Conservation (phyloP, 2,797 vertebrate genomes). For the Bryconaethiops microstoma region DNA sequence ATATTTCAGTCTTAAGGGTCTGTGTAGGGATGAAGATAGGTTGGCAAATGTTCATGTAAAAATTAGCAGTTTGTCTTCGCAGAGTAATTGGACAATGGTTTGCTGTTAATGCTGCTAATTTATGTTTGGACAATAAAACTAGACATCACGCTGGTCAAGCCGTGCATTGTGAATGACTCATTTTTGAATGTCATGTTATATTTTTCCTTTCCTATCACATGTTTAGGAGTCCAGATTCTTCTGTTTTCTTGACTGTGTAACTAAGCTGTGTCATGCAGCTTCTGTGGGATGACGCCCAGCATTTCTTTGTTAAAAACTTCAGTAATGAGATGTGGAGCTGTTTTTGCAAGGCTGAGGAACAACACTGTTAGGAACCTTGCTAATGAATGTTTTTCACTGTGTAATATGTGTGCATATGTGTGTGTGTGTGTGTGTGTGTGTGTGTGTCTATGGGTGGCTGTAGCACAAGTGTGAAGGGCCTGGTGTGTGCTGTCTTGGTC, state of each 20-base stretch:
- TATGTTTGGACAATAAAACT: neutral
- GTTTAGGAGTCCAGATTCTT: slow-evolving; percentile 6
- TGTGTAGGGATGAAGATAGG: no score
- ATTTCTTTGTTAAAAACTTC: neutral
- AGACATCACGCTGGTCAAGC: neutral
- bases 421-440: neutral
- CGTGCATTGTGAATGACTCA: neutral
- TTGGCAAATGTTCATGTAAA: no score
- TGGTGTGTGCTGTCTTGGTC: slow-evolving; percentile 8
- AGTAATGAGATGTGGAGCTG: neutral
- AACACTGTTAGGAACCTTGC: neutral
- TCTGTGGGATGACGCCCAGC: neutral
- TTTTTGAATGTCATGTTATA: neutral
- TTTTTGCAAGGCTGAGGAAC: slow-evolving; percentile 1
- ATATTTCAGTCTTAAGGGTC: no score
- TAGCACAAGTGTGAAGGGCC: neutral
- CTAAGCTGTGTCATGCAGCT: neutral
- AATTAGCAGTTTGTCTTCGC: no score
- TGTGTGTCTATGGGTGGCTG: slow-evolving; percentile 12
- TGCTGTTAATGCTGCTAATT: neutral
- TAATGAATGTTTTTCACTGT: slow-evolving; percentile 5
- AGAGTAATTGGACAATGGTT: neutral
- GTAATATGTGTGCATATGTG: neutral
- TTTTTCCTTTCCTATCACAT: neutral
- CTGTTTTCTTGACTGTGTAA: neutral